Evolutionary conservation across 2,888 invertebrate species (phyloP), one percentile per base, ranked within the genome.

Genomic region (Linyphia triangularis): DNA sequence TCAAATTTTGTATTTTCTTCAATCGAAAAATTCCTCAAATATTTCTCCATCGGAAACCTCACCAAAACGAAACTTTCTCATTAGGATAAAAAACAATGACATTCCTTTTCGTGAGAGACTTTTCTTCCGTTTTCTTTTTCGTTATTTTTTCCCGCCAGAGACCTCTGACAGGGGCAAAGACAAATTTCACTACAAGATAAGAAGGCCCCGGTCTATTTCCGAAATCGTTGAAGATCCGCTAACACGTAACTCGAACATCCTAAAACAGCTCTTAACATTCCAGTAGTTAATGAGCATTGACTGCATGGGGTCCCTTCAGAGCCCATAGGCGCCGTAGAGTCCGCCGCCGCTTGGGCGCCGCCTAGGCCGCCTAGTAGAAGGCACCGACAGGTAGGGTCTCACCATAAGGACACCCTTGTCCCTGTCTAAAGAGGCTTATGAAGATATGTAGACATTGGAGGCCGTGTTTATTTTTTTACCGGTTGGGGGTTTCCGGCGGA

Each of bases 241-340:
- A 67, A 77, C 85, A 70, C 79, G 86, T 86, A 86, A 86, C 86
- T 37, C 81, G 86, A 86, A 79, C 86, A 86, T 81, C 79, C 86
- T 72, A 63, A 78, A 78, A 78, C 78, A 85, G 70, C 85, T 67
- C 79, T 81, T 73, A 73, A 81, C 86, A 86, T 86, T 79, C 79
- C 72, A 30, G 72, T 72, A 70, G 86, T 81, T 86, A 86, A 86
- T 86, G 86, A 86, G 86, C 79, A 81, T 51, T 79, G 86, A 86
- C 86, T 81, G 73, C 78, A 70, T 77, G 85, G 85, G 78, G 61
- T 61, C 82, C 33, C 30, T 9, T 28, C 51, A 57, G 84, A 43
- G 67, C 85, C 77, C 40, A 77, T 69, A 78, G 85, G 85, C 85
- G 85, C 85, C 85, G 57, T 26, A 13, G 28, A 28, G 70, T 22